Evolutionary conservation across 2,888 invertebrate genomes (phyloP), one percentile per base, ranked within the genome.

Genomic region (Leucoma salicis): DNA sequence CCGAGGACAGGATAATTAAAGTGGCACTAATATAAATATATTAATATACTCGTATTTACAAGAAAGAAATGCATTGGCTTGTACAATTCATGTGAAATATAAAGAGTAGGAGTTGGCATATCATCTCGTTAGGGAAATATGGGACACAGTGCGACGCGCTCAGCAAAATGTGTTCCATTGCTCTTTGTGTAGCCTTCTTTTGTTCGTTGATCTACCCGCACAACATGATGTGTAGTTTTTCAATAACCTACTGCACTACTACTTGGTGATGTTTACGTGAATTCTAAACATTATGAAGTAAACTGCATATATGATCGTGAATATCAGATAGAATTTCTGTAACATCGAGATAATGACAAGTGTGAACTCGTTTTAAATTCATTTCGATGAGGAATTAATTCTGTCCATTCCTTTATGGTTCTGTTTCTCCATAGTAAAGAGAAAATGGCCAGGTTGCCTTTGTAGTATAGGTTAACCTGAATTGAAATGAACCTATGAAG

Each of bases 91-190:
- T 65, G 61, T 67, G 61, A 67, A 61, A 50, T 58, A 67, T 69
- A 69, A 69, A 70, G 67, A 74, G 79, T 79, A 81, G 78, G 76
- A 72, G 79, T 62, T 70, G 74, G 70, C 75, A 72, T 76, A 83
- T 86, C 82, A 86, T 82, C 82, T 82, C 81, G 82, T 86, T 85
- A 85, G 78, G n/a, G 75, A 80, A 79, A 87, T 86, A 83, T 87
- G 77, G 85, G 77, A 71, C 86, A 77, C 78, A 74, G 70, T 72
- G 78, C 74, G 76, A 76, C 71, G 70, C 76, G 78, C 78, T 82
- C 78, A 63, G 75, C 74, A 73, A 79, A 82, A 83, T 82, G 82
- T 80, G 80, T 80, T 76, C 69, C 79, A 82, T 80, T 84, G 85
- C 85, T 82, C 85, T 86, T 85, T 87, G 86, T 85, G 82, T 73